Evolutionary conservation across 1,140 invertebrate species (phyloP).

Genomic region (Agrypnia vestita): DNA sequence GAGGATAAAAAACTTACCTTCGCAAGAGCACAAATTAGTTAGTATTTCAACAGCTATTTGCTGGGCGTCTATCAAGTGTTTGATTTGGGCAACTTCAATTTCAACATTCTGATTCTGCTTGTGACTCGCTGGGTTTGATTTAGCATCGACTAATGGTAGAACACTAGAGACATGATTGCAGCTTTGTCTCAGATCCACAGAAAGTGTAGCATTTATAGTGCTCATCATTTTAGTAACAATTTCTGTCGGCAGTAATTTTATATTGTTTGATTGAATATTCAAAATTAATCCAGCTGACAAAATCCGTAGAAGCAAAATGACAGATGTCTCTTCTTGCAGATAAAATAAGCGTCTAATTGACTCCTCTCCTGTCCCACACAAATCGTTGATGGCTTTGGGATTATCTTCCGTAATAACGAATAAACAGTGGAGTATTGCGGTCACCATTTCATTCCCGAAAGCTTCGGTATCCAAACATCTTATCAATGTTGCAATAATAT

Average conservation of each 20-base stretch:
- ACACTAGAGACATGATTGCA: slow-evolving; percentile 71
- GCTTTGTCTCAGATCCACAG: slow-evolving; percentile 66
- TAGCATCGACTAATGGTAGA: slow-evolving; percentile 66
- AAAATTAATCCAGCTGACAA: slow-evolving; percentile 74
- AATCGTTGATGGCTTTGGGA: slow-evolving; percentile 69
- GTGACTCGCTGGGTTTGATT: slow-evolving; percentile 62
- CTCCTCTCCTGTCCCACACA: slow-evolving; percentile 69
- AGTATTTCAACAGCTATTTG: slow-evolving; percentile 80
- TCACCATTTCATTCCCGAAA: slow-evolving; percentile 77
- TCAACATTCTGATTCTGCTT: slow-evolving; percentile 61
- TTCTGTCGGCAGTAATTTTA: slow-evolving; percentile 64
- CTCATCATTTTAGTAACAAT: slow-evolving; percentile 68
- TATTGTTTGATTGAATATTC: slow-evolving; percentile 69
- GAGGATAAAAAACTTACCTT: slow-evolving; percentile 69
- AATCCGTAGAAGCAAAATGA: slow-evolving; percentile 73
- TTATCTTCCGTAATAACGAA: slow-evolving; percentile 82
- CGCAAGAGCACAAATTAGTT: slow-evolving; percentile 80
- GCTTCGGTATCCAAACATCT: slow-evolving; percentile 75
- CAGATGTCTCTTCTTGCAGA: slow-evolving; percentile 66
- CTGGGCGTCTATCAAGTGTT: slow-evolving; percentile 76
- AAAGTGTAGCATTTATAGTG: slow-evolving; percentile 70
- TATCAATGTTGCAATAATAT: slow-evolving; percentile 77
- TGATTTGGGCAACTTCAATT: slow-evolving; percentile 70
- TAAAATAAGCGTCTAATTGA: slow-evolving; percentile 70
- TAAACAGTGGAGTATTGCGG: slow-evolving; percentile 77